These are phyloP conservation scores for Orchesellides sinensis DNA, from an alignment of 2,888 invertebrate species.

Conservation along the genomic window DNA sequence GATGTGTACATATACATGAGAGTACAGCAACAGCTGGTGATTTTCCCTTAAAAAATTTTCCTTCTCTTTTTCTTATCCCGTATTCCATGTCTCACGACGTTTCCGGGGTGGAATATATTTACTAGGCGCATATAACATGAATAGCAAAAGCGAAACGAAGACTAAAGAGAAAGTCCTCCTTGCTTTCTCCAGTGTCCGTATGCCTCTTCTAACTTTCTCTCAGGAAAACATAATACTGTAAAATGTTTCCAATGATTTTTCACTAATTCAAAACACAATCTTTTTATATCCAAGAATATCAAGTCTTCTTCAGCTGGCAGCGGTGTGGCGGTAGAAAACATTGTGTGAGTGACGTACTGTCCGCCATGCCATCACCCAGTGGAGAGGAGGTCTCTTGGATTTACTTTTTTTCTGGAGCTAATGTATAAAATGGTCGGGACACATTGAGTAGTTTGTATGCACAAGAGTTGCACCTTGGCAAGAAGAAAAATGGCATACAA, in stretches of 20 bases:
- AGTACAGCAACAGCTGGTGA: constrained; percentile 56
- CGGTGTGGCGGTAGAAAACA: too few relatives aligned
- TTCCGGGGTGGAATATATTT: constrained; percentile 46
- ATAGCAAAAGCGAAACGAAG: background rate
- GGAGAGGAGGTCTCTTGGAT: too few relatives aligned
- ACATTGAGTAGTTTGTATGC: background rate
- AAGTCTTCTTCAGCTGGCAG: too few relatives aligned
- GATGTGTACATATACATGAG: background rate
- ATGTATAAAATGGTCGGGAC: too few relatives aligned
- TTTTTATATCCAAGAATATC: too few relatives aligned
- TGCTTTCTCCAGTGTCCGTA: constrained; percentile 6
- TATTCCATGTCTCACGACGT: constrained; percentile 6
- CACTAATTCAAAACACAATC: too few relatives aligned
- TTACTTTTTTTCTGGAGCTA: too few relatives aligned
- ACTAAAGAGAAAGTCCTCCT: background rate
- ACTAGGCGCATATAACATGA: constrained; percentile 1
- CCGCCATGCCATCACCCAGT: background rate
- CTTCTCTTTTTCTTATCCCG: constrained; percentile 1
- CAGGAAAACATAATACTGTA: background rate
- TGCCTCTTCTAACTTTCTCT: background rate
- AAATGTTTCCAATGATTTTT: too few relatives aligned
- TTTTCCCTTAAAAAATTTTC: constrained; percentile 32
- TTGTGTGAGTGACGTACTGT: background rate
- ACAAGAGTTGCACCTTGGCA: too few relatives aligned
- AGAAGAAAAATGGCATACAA: too few relatives aligned